A percentile compares a stretch with the other conserved stretches of the same genome.
phyloP scores from a whole-genome alignment of 2,113 vertebrate genomes.

The Nesogale talazaci region DNA sequence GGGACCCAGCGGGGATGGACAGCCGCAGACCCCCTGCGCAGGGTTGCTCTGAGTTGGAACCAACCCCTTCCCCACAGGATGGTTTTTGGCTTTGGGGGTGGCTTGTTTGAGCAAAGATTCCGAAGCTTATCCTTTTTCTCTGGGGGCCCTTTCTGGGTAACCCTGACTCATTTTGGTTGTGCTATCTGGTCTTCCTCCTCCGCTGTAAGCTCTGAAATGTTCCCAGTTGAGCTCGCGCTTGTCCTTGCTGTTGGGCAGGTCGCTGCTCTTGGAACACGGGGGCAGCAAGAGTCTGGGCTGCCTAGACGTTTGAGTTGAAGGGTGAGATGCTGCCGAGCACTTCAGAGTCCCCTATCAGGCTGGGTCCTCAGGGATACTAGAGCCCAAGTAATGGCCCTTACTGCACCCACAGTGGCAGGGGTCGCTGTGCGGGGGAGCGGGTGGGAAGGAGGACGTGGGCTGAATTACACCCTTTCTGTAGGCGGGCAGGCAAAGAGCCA shows the following conservation, averaged over 20 bases:
- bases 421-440: accelerated
- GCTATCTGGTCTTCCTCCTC: background rate
- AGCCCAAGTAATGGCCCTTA: background rate
- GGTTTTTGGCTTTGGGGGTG: too few species aligned
- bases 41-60: too few species aligned
- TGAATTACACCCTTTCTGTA: slow-evolving; percentile 68
- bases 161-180: background rate
- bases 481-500: slow-evolving; percentile 84
- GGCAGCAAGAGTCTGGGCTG: too few species aligned
- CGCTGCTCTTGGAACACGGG: background rate
- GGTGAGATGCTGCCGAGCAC: background rate
- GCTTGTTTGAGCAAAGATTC: background rate
- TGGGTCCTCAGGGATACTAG: too few species aligned
- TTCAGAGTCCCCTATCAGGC: background rate
- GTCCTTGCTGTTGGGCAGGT: background rate
- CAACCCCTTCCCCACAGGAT: too few species aligned
- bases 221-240: background rate
- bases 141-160: slow-evolving; percentile 33
- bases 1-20: too few species aligned
- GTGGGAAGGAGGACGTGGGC: background rate
- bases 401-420: too few species aligned
- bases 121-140: background rate
- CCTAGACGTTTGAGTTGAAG: background rate
- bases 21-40: too few species aligned
- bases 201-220: background rate